Conservation (phyloP, 2,113 vertebrate species). For the Sisor rabdophorus region DNA sequence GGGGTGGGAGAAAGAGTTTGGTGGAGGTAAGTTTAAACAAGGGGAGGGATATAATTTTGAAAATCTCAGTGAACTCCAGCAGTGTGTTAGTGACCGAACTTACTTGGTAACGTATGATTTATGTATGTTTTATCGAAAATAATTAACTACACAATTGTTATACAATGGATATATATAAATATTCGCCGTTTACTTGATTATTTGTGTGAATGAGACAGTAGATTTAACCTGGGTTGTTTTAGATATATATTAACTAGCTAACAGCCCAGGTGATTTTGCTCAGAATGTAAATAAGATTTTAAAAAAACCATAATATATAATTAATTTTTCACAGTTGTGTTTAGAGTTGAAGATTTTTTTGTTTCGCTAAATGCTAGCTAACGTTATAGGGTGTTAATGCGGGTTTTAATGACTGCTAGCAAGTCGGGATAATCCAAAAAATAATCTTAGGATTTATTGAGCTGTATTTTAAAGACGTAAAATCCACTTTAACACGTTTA, state of each 20-base stretch:
- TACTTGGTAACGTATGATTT: conserved; percentile 20
- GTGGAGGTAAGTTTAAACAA: conserved; percentile 58
- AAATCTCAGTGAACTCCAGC: conserved; percentile 19
- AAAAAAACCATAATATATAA: neutral
- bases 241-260: conserved; percentile 4
- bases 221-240: neutral
- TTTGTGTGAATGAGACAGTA: neutral
- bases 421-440: neutral
- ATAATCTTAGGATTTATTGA: neutral
- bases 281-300: no score
- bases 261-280: neutral
- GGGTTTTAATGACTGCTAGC: neutral
- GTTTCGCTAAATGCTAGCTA: neutral
- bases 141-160: neutral
- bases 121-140: neutral
- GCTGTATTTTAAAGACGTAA: no score
- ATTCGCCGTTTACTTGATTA: no score
- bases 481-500: no score
- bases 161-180: neutral
- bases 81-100: conserved; percentile 1
- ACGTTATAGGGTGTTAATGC: neutral
- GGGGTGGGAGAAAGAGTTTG: conserved; percentile 7
- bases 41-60: conserved; percentile 58
- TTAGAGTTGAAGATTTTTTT: neutral
- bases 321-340: neutral